These are phyloP conservation scores for Drosophila kanekoi DNA, from an alignment of 2,888 invertebrate species.

Conservation along the genomic window DNA sequence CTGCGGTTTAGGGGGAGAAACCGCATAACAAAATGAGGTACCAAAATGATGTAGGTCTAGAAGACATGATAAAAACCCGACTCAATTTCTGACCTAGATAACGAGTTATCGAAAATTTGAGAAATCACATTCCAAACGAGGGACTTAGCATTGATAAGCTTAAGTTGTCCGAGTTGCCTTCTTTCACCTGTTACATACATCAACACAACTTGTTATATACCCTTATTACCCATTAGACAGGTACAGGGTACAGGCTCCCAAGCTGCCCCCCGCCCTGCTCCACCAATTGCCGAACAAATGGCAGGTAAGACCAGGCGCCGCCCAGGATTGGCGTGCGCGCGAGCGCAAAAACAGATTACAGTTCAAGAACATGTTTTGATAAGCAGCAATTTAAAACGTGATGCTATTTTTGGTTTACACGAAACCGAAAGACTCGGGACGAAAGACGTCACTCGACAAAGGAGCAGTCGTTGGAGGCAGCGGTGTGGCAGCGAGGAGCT, in stretches of 20 bases:
- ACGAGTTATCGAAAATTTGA: too few species aligned
- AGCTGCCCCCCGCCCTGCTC: not conserved
- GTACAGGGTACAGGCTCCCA: conserved; percentile 6
- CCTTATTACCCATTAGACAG: not conserved
- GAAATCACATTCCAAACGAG: too few species aligned
- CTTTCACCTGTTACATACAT: too few species aligned
- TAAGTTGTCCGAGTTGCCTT: too few species aligned
- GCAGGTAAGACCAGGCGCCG: conserved; percentile 38
- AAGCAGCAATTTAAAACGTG: conserved; percentile 82
- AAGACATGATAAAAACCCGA: too few species aligned
- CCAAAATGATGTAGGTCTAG: too few species aligned
- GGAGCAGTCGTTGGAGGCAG: conserved; percentile 1
- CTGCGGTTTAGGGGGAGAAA: too few species aligned
- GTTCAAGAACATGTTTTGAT: conserved; percentile 80
- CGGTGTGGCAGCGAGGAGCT: not conserved
- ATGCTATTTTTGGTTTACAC: conserved; percentile 77
- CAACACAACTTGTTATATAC: not conserved
- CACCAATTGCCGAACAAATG: conserved; percentile 18
- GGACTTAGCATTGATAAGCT: too few species aligned
- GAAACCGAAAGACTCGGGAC: conserved; percentile 27
- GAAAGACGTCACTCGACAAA: conserved; percentile 12
- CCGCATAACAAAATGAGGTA: too few species aligned
- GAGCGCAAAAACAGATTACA: conserved; percentile 79
- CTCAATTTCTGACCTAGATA: too few species aligned
- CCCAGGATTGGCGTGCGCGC: conserved; percentile 52